Evolutionary conservation across 2,888 invertebrate species (phyloP), one percentile per base, ranked within the genome.

Genomic region (Plagodis dolabraria): DNA sequence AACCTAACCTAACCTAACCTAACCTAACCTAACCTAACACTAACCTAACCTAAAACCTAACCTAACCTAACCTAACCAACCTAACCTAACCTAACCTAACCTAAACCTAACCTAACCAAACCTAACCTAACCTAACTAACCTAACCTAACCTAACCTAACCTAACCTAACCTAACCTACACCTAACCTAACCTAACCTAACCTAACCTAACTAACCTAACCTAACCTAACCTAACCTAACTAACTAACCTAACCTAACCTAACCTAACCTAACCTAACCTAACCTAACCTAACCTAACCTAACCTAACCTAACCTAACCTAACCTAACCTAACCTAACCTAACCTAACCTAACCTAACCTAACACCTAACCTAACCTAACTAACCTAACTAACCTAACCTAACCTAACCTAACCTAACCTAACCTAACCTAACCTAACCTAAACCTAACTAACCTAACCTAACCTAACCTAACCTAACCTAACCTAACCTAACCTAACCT

Each of bases 381-480:
- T n/a, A n/a, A n/a, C n/a, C n/a, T n/a, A n/a, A n/a, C 40, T 40
- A 40, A 40, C 40, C 40, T 40, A 40, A 40, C 40, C 40, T 40
- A 40, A 40, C 40, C 40, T 40, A 40, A 40, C 40, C 40, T 40
- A 40, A 40, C 40, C 40, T 40, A 40, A 40, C 40, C 40, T 40
- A 40, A 40, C 40, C 40, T 40, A 40, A 63, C 66, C 66, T 61
- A 66, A 66, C 66, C 66, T 66, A 63, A 66, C 63, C 66, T 67
- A 66, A 63, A 63, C 64, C 63, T 62, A 64, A 62, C 64, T 64
- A 64, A 64, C 64, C 64, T 64, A 59, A 64, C 62, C 64, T 60
- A 69, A 67, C 64, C 64, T 64, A 64, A 67, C 64, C 67, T 63
- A 64, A 64, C 64, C 67, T 61, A 61, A 65, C 61, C 63, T 65